These are phyloP conservation scores for Isurus oxyrinchus DNA, from an alignment of 2,113 vertebrate species.

Conservation along the genomic window DNA sequence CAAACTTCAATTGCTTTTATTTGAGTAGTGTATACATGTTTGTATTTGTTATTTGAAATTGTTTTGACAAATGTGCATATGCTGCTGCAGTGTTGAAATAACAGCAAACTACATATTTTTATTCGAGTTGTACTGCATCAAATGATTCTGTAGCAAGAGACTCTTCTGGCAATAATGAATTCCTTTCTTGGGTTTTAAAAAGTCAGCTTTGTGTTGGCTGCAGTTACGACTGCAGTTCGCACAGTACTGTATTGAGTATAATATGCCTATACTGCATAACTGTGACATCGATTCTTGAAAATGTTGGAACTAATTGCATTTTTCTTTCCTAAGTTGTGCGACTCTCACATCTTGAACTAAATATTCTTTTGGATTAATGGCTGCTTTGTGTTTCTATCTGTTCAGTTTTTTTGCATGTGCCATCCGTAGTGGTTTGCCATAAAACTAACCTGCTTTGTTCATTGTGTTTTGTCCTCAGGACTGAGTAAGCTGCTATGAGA, in stretches of 20 bases:
- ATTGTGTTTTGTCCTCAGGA: not conserved
- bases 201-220: not conserved
- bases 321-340: not conserved
- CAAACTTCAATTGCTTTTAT: not conserved
- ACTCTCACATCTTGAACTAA: not conserved
- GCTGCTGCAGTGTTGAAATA: not conserved
- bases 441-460: not conserved
- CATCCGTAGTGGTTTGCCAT: not conserved
- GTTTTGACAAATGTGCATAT: not conserved
- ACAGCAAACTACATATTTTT: not conserved
- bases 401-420: not conserved
- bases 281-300: not conserved
- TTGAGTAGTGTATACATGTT: not conserved
- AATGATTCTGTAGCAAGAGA: not conserved
- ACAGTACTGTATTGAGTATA: not conserved
- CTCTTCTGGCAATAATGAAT: not conserved
- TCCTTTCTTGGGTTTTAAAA: not conserved
- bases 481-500: slow-evolving; percentile 56
- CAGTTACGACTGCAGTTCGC: not conserved
- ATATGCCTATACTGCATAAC: not conserved
- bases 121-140: not conserved
- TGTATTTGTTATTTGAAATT: not conserved
- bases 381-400: not conserved
- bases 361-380: not conserved
- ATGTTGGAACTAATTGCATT: not conserved